Evolutionary conservation across 2,888 invertebrate species (phyloP).

Genomic region (Automeris io): DNA sequence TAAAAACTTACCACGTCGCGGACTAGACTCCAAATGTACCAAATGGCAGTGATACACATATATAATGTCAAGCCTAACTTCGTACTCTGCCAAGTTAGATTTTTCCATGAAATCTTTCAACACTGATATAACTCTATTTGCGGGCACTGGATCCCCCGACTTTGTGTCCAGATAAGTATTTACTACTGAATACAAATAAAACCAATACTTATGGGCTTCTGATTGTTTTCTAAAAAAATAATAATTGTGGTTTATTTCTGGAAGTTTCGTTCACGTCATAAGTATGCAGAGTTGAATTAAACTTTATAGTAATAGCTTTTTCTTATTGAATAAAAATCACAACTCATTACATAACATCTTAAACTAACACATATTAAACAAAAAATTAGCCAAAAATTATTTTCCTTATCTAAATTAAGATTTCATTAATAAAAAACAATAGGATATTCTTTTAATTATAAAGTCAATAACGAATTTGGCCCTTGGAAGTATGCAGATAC

Average conservation of each 20-base stretch:
- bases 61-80: slow-evolving; percentile 85
- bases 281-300: too few species aligned
- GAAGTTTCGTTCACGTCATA: neutral
- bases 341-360: too few species aligned
- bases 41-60: slow-evolving; percentile 89
- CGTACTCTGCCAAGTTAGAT: slow-evolving; percentile 90
- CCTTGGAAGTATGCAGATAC: too few species aligned
- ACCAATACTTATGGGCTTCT: slow-evolving; percentile 92
- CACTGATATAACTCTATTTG: slow-evolving; percentile 61
- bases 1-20: slow-evolving; percentile 51
- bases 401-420: too few species aligned
- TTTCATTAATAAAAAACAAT: too few species aligned
- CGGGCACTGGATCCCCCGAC: slow-evolving; percentile 27
- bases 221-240: slow-evolving; percentile 74
- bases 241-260: neutral
- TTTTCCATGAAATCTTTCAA: slow-evolving; percentile 90
- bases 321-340: too few species aligned
- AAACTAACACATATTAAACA: too few species aligned
- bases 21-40: slow-evolving; percentile 71
- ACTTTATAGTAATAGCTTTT: too few species aligned
- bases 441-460: too few species aligned
- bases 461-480: too few species aligned
- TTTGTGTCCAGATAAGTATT: slow-evolving; percentile 74
- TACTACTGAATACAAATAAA: slow-evolving; percentile 86
- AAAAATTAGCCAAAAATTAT: too few species aligned